A percentile compares a stretch with the other conserved stretches of the same genome.
phyloP scores from a whole-genome alignment of 2,113 vertebrate genomes.

The Pituophis catenifer region DNA sequence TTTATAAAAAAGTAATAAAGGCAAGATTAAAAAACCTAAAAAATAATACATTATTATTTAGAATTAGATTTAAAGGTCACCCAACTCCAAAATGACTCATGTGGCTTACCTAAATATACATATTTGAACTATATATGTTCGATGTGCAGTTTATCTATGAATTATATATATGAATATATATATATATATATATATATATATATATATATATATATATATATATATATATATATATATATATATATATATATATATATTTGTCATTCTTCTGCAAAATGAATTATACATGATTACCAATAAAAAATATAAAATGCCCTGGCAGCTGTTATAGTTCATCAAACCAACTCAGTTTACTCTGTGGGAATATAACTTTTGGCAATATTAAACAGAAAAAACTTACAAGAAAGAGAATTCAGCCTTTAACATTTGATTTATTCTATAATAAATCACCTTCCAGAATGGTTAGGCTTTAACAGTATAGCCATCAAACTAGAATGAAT shows the following conservation, averaged over 20 bases:
- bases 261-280: not conserved
- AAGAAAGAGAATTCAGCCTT: not conserved
- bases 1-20: not conserved
- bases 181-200: too few relatives aligned
- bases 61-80: not conserved
- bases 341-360: not conserved
- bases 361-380: not conserved
- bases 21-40: not conserved
- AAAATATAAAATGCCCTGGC: not conserved
- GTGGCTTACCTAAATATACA: not conserved
- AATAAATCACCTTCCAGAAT: not conserved
- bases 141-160: too few relatives aligned
- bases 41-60: not conserved
- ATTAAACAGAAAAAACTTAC: not conserved
- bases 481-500: not conserved
- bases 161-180: too few relatives aligned
- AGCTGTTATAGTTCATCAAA: not conserved
- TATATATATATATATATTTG: not conserved
- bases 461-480: not conserved
- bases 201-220: too few relatives aligned
- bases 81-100: not conserved
- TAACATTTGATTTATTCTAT: not conserved
- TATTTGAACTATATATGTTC: too few relatives aligned
- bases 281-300: not conserved
- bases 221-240: too few relatives aligned